phyloP scores from a whole-genome alignment of 1,140 invertebrate genomes.

The Lasioglossum albipes region DNA sequence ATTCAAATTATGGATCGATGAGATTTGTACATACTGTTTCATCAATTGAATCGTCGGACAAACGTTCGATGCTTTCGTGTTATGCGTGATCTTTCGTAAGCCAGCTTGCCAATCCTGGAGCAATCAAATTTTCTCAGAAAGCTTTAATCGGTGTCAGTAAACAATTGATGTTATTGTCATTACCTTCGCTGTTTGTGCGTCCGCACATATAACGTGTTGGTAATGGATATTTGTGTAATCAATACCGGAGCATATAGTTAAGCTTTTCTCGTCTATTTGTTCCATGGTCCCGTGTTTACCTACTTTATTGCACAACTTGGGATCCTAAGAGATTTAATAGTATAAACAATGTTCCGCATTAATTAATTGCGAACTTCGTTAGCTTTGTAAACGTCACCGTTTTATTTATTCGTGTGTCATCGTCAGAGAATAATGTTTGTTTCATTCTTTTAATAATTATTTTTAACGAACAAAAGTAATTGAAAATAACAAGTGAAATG shows the following conservation, averaged over 20 bases:
- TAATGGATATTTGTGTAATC: conserved; percentile 99
- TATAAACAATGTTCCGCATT: too few relatives aligned
- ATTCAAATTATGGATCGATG: too few relatives aligned
- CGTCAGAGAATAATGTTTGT: too few relatives aligned
- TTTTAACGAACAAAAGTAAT: too few relatives aligned
- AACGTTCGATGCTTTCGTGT: conserved; percentile 97
- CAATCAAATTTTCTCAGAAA: conserved; percentile 35
- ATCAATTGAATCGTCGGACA: conserved; percentile 96
- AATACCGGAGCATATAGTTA: conserved; percentile 97
- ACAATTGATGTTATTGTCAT: conserved; percentile 7
- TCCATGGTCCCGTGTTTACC: conserved; percentile 87
- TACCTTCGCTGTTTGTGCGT: conserved; percentile 95
- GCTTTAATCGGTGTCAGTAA: background rate
- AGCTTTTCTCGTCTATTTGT: conserved; percentile 93
- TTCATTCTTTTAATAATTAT: too few relatives aligned
- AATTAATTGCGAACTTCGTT: too few relatives aligned
- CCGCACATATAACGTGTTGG: conserved; percentile 95
- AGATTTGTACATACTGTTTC: conserved; percentile 93
- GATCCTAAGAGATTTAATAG: conserved; percentile 83
- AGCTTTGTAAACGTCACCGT: too few relatives aligned
- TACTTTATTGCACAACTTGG: conserved; percentile 89
- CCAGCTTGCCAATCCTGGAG: conserved; percentile 94
- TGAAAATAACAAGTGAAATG: too few relatives aligned
- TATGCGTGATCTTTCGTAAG: conserved; percentile 94
- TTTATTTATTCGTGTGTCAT: too few relatives aligned